Base-by-base conservation (phyloP, 2,888 invertebrate species). In the Drosophila niveifrons region DNA sequence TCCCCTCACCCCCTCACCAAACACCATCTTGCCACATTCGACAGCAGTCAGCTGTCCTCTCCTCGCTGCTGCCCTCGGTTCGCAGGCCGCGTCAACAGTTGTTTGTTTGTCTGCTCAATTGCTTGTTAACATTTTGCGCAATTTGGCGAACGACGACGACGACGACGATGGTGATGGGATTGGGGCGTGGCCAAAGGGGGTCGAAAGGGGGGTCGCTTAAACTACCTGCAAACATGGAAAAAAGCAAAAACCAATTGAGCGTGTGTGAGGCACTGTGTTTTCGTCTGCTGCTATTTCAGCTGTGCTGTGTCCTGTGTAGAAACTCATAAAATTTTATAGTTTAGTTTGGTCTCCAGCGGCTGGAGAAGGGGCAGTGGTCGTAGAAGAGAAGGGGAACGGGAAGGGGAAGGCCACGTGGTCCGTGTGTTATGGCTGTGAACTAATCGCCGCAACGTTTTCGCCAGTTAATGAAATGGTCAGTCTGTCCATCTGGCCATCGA, bases 21-120 rank as follows among this genome's bases (percentile, higher is more conserved):
- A 1, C 15, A 4, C 18, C 28, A 23, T 1, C 18, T 29, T 31
- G 15, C 17, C 52, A 31, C 56, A 65, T 64, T 59, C 65, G 78
- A 78, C 79, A 82, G 82, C 72, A 82, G 76, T 64, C 69, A 75
- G 80, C 69, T 78, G 80, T 6, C 43, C 41, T 13, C 34, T 46
- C 13, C 43, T n/a, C 7, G n/a, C 50, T 13, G n/a, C n/a, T 17
- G 9, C 11, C 9, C 47, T 44, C 56, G 13, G 15, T 39, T 23
- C 23, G 23, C 23, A 23, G 23, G 23, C n/a, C 13, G 52, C 36
- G 10, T 62, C 64, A 75, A 70, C 82, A 78, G 84, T 85, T 84
- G 84, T 85, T 87, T 88, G 85, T 86, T 85, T 85, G 85, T 88
- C 82, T 85, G 85, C 88, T 85, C 85, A 85, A 85, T 85, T 85